Conservation (phyloP, 1,140 invertebrate genomes). For the Drosophila ambigua region DNA sequence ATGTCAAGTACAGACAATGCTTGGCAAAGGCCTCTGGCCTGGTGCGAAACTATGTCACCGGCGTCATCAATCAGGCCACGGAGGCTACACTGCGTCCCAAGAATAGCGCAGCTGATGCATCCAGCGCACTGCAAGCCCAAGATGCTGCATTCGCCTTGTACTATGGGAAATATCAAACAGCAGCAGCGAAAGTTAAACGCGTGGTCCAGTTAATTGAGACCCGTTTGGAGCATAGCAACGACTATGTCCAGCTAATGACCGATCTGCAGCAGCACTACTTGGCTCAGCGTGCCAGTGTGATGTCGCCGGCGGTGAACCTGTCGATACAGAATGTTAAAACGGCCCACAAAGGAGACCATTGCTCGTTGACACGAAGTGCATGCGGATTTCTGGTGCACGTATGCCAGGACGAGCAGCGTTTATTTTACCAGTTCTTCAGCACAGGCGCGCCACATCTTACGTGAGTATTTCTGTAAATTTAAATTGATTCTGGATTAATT, state of each 20-base stretch:
- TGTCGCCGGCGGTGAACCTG: slow-evolving; percentile 88
- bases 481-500: neutral
- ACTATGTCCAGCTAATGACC: slow-evolving; percentile 90
- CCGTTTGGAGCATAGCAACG: slow-evolving; percentile 86
- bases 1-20: slow-evolving; percentile 91
- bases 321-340: slow-evolving; percentile 89
- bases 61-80: slow-evolving; percentile 90
- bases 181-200: slow-evolving; percentile 91
- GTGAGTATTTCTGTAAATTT: slow-evolving; percentile 84
- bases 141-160: slow-evolving; percentile 95
- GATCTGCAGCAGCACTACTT: slow-evolving; percentile 96
- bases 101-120: slow-evolving; percentile 60
- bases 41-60: slow-evolving; percentile 90
- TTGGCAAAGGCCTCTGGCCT: slow-evolving; percentile 91
- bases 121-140: slow-evolving; percentile 65
- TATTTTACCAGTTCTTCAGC: slow-evolving; percentile 95
- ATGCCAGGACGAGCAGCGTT: slow-evolving; percentile 95
- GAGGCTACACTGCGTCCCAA: slow-evolving; percentile 87
- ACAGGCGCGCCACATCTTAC: slow-evolving; percentile 87
- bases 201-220: slow-evolving; percentile 93
- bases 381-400: slow-evolving; percentile 95
- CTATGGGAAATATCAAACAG: slow-evolving; percentile 97
- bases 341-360: slow-evolving; percentile 92
- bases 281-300: slow-evolving; percentile 87
- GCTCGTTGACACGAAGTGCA: slow-evolving; percentile 93